Base-by-base conservation (phyloP, 2,797 vertebrate genomes). In the Leptodactylus fallax region DNA sequence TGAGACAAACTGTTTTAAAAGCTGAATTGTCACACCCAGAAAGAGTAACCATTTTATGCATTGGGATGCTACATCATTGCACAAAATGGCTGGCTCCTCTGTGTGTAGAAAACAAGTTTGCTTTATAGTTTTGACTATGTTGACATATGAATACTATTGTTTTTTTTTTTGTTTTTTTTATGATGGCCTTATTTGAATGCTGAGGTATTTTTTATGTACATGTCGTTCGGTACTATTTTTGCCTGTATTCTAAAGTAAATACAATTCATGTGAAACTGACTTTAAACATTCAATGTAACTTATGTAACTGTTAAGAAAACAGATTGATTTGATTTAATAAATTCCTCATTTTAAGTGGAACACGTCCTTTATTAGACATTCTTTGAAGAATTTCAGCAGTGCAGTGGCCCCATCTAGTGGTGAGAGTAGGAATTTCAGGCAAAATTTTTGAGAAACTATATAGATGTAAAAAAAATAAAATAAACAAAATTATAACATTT, bases 311-410 rank as follows among this genome's bases (percentile, higher is more conserved):
- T 98, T 98, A 95, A 58, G 81, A 67, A 21, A 97, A 98, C 97
- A 97, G 96, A 97, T 97, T 96, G 96, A 95, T 97, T 98, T 97
- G 96, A 95, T 97, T 98, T 97, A 98, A 99, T 99, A 99, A 99
- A 96, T 92, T 92, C 91, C 94, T 95, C 93, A 92, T 95, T 96
- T 95, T 93, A 95, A 95, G 90, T 91, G 92, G 49, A 58, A 51
- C 45, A 81, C 11, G 13, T 60, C 21, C 55, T 78, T n/a, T 53
- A 0, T 53, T 25, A 51, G 45, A 14, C 61, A 19, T 45, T 36
- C 51, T 23, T 10, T 14, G 13, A 16, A 51, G 19, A 25, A 47
- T 13, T 67, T 16, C 16, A 12, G 16, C 55, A 47, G 49, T 11
- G 12, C n/a, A 56, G 49, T 23, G 21, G 25, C 55, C 23, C 25